phyloP scores from a whole-genome alignment of 2,888 invertebrate genomes.

The Rhagonycha fulva region DNA sequence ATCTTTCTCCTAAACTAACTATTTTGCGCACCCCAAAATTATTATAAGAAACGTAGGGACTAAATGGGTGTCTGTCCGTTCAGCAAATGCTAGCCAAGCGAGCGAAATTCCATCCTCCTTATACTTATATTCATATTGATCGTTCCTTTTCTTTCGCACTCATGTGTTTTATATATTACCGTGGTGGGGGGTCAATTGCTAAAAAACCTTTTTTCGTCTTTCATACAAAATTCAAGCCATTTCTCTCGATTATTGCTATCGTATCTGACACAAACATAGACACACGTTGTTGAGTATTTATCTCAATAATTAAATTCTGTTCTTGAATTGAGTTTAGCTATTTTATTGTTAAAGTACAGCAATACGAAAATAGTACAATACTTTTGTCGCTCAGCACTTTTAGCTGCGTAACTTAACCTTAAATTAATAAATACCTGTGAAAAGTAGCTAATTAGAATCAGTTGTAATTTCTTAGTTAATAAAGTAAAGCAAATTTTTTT shows the following conservation, averaged over 20 bases:
- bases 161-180: slow-evolving; percentile 50
- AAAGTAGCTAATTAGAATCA: too few relatives aligned
- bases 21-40: slow-evolving; percentile 49
- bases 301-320: background rate
- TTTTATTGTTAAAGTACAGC: background rate
- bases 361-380: background rate
- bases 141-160: slow-evolving; percentile 35
- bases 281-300: slow-evolving; percentile 35
- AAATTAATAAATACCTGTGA: background rate
- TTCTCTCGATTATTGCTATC: slow-evolving; percentile 54
- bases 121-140: slow-evolving; percentile 10
- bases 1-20: slow-evolving; percentile 39
- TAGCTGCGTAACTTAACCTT: background rate
- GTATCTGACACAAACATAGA: slow-evolving; percentile 49
- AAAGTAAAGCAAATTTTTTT: too few relatives aligned
- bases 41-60: slow-evolving; percentile 54
- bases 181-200: slow-evolving; percentile 53
- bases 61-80: slow-evolving; percentile 53
- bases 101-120: slow-evolving; percentile 27
- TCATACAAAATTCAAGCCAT: slow-evolving; percentile 56
- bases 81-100: slow-evolving; percentile 48
- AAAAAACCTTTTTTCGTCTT: slow-evolving; percentile 54
- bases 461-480: background rate
- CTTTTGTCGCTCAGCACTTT: background rate
- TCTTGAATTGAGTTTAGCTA: background rate